Conservation (phyloP, 2,888 invertebrate species). For the Aromia moschata region DNA sequence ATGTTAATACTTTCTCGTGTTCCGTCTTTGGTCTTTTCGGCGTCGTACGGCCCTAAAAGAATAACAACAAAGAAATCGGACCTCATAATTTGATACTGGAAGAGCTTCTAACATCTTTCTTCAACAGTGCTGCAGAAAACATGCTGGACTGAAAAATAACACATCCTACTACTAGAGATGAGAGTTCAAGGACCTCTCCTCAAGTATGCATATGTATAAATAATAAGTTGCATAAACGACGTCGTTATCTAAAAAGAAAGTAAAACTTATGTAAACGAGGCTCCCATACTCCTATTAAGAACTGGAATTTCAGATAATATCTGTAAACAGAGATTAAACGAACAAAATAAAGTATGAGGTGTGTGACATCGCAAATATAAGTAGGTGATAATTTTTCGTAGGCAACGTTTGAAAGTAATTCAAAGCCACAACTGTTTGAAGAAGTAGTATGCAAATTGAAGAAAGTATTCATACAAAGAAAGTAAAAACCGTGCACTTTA, state of each 20-base stretch:
- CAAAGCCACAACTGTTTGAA: too few relatives aligned
- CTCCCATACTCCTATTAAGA: background rate
- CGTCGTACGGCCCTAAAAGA: too few relatives aligned
- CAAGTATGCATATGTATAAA: conserved; percentile 18
- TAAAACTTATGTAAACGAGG: conserved; percentile 6
- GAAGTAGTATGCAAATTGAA: too few relatives aligned
- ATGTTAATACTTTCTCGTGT: too few relatives aligned
- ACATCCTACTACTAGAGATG: background rate
- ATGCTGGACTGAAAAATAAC: conserved; percentile 12
- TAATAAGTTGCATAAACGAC: conserved; percentile 12
- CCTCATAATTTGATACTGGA: too few relatives aligned
- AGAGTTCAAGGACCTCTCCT: conserved; percentile 17
- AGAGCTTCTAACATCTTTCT: too few relatives aligned
- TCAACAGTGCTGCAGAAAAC: background rate
- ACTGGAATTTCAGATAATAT: conserved; percentile 2
- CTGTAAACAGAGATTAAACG: conserved; percentile 1
- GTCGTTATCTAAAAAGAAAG: conserved; percentile 15
- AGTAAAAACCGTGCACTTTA: too few relatives aligned
- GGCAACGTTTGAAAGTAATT: too few relatives aligned
- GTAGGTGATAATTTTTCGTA: background rate
- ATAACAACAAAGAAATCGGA: too few relatives aligned
- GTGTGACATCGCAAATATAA: too few relatives aligned
- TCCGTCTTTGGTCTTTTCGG: too few relatives aligned
- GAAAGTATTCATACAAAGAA: too few relatives aligned
- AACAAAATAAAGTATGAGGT: conserved; percentile 11